Conservation (phyloP, 2,888 invertebrate genomes). For the Eupeodes luniger region DNA sequence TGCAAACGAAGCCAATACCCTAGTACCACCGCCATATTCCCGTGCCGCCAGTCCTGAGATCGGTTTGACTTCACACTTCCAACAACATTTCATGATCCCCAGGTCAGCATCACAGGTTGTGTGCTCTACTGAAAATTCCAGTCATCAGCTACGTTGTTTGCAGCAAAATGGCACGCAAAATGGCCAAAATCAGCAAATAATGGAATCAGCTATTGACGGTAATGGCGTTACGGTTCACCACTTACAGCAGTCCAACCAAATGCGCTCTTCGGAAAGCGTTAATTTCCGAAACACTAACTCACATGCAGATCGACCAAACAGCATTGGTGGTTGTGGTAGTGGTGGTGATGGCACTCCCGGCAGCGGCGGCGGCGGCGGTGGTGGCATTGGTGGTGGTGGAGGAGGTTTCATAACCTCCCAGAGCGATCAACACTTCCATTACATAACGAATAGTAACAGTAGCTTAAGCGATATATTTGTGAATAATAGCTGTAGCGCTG, state of each 20-base stretch:
- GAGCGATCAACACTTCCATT: slow-evolving; percentile 83
- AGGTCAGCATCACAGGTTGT: slow-evolving; percentile 87
- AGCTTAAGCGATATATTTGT: slow-evolving; percentile 84
- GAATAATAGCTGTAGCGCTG: slow-evolving; percentile 81
- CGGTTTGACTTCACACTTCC: slow-evolving; percentile 84
- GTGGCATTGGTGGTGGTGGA: slow-evolving; percentile 46
- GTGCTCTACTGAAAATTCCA: slow-evolving; percentile 80
- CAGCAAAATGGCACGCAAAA: slow-evolving; percentile 62
- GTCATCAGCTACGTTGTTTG: slow-evolving; percentile 70
- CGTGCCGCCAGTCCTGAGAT: slow-evolving; percentile 90
- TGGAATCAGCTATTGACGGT: slow-evolving; percentile 76
- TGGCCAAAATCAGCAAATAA: slow-evolving; percentile 75
- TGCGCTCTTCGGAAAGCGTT: slow-evolving; percentile 81
- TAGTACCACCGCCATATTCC: slow-evolving; percentile 93
- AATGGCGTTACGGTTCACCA: slow-evolving; percentile 70
- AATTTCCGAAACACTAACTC: slow-evolving; percentile 78
- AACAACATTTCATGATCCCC: slow-evolving; percentile 84
- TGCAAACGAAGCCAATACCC: slow-evolving; percentile 93
- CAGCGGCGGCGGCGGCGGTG: not conserved
- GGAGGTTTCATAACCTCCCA: slow-evolving; percentile 81
- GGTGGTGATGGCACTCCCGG: slow-evolving; percentile 41
- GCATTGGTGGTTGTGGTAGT: slow-evolving; percentile 71
- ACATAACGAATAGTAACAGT: slow-evolving; percentile 82
- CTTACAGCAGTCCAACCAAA: slow-evolving; percentile 76
- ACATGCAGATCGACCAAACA: slow-evolving; percentile 77